Percentiles rank a stretch among this genome's conserved stretches.
These are phyloP conservation scores for Meloidogyne exigua DNA, from an alignment of 1,140 invertebrate genomes.

Conservation along the genomic window DNA sequence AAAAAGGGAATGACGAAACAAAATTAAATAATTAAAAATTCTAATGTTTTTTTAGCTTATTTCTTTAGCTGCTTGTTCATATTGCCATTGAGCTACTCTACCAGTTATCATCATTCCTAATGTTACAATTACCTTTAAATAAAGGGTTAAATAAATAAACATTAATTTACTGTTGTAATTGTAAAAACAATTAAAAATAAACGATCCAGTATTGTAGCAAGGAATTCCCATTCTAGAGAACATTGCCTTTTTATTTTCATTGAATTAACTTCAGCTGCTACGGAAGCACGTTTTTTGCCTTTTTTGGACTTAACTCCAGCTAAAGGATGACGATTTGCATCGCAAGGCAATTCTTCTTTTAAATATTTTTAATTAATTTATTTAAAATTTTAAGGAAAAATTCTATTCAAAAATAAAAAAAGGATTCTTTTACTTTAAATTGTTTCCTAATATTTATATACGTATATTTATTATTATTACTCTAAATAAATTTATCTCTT, in stretches of 20 bases:
- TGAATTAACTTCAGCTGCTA: conserved; percentile 36
- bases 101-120: conserved; percentile 59
- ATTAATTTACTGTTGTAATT: conserved; percentile 36
- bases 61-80: conserved; percentile 40
- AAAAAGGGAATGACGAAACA: background rate
- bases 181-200: conserved; percentile 57
- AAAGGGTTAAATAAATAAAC: background rate
- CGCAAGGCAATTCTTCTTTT: background rate
- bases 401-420: background rate
- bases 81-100: conserved; percentile 54
- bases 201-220: conserved; percentile 60
- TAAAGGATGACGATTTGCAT: background rate
- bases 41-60: background rate
- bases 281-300: background rate
- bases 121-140: conserved; percentile 44
- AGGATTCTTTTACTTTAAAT: conserved; percentile 6
- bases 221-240: conserved; percentile 61
- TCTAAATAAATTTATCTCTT: background rate
- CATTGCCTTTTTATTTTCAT: conserved; percentile 57
- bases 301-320: background rate
- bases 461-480: background rate
- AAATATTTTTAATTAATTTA: background rate
- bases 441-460: background rate
- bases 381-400: background rate
- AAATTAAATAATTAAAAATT: background rate